Evolutionary conservation across 2,888 invertebrate genomes (phyloP).

Genomic region (Notodonta ziczac): DNA sequence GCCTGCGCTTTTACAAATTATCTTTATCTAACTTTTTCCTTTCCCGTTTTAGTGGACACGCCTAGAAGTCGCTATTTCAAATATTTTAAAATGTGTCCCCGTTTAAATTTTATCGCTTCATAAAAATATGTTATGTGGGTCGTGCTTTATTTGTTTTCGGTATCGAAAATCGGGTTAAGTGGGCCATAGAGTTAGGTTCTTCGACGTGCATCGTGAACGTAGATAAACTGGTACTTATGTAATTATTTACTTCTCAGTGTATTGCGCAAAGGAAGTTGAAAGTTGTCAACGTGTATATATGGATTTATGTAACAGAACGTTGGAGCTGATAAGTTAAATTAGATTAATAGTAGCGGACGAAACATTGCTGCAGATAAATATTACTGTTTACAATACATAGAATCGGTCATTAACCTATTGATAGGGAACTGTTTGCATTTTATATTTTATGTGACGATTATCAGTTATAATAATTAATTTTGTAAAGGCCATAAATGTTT

Average conservation of each 20-base stretch:
- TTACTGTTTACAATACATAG: not conserved
- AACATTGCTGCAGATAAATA: conserved; percentile 5
- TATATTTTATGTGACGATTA: too few species aligned
- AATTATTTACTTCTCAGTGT: conserved; percentile 27
- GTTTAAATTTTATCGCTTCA: conserved; percentile 28
- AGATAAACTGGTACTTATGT: conserved; percentile 32
- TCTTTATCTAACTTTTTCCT: conserved; percentile 60
- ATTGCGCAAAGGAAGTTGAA: conserved; percentile 43
- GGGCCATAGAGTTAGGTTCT: conserved; percentile 15
- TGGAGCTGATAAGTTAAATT: conserved; percentile 28
- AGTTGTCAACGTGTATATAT: conserved; percentile 39
- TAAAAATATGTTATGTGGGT: conserved; percentile 14
- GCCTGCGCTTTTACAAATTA: conserved; percentile 69
- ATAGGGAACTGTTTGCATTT: too few species aligned
- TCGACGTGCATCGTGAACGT: not conserved
- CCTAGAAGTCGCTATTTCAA: conserved; percentile 34
- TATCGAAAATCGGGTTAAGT: not conserved
- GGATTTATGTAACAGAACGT: conserved; percentile 28
- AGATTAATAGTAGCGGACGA: conserved; percentile 17
- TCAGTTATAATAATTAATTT: too few species aligned
- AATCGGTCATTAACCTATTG: conserved; percentile 2
- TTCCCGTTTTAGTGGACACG: conserved; percentile 63
- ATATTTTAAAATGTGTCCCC: conserved; percentile 33
- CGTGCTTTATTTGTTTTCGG: not conserved
- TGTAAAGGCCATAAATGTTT: too few species aligned